Conservation (phyloP, 2,113 vertebrate genomes). For the Microtus ochrogaster region DNA sequence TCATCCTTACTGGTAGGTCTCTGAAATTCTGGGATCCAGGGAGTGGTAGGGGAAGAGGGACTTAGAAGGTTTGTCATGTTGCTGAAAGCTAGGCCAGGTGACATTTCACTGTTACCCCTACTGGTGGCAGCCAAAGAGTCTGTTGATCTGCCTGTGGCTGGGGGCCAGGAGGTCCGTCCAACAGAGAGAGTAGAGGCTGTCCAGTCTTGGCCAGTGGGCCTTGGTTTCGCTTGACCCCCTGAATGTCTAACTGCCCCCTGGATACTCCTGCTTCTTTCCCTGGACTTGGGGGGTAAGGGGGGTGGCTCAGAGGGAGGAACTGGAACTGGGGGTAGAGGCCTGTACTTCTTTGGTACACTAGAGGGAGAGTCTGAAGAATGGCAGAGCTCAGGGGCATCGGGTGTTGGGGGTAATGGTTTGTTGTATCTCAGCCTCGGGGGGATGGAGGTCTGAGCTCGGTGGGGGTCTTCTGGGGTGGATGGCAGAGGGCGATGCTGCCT, state of each 20-base stretch:
- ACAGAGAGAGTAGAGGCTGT: constrained; percentile 58
- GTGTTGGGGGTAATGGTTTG: constrained; percentile 61
- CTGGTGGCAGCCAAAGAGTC: constrained; percentile 51
- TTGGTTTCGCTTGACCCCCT: constrained; percentile 37
- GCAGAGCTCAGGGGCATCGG: not conserved
- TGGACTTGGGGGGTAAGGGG: constrained; percentile 65
- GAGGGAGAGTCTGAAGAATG: not conserved
- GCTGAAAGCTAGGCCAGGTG: constrained; percentile 84
- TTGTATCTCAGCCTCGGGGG: not conserved
- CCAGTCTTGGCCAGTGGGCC: constrained; percentile 72
- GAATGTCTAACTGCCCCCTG: not conserved
- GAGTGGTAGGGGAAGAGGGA: constrained; percentile 78
- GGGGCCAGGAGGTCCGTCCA: constrained; percentile 81
- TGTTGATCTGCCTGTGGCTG: constrained; percentile 37
- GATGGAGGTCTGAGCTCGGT: not conserved
- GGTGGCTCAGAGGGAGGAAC: constrained; percentile 72
- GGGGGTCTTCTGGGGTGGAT: constrained; percentile 28
- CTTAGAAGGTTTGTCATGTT: constrained; percentile 83
- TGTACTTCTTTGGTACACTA: constrained; percentile 2
- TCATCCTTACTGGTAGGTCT: not conserved
- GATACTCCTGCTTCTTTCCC: constrained; percentile 34
- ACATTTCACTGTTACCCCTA: constrained; percentile 51
- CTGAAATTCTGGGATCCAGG: not conserved
- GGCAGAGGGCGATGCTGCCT: constrained; percentile 66
- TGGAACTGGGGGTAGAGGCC: constrained; percentile 59